Evolutionary conservation across 2,113 vertebrate species (phyloP).

Genomic region (Catagonus wagneri): DNA sequence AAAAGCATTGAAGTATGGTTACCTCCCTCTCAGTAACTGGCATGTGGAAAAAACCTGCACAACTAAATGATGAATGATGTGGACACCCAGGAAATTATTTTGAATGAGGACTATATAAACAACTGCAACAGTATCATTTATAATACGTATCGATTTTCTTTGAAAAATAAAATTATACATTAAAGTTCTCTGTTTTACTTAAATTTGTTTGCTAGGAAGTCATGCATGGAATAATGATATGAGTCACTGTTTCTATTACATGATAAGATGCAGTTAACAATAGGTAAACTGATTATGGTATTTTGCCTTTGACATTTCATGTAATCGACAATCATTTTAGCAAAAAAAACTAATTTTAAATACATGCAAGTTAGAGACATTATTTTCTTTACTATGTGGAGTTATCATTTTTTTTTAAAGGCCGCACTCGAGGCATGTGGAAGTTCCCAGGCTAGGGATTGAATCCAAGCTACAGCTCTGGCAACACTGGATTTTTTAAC

Average conservation of each 20-base stretch:
- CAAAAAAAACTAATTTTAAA: constrained; percentile 35
- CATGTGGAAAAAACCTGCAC: background rate
- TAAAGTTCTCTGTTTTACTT: constrained; percentile 32
- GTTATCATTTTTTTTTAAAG: background rate
- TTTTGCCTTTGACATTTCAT: background rate
- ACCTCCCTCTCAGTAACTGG: background rate
- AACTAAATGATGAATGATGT: constrained; percentile 24
- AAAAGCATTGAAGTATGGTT: background rate
- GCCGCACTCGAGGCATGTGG: too few species aligned
- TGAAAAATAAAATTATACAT: constrained; percentile 16
- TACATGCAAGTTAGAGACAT: background rate
- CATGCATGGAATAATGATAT: background rate
- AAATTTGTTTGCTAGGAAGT: constrained; percentile 41
- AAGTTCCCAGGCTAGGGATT: too few species aligned
- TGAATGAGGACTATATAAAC: constrained; percentile 4
- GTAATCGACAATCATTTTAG: background rate
- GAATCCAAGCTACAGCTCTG: too few species aligned
- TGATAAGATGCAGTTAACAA: background rate
- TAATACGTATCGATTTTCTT: constrained; percentile 58
- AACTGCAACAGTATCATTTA: constrained; percentile 17
- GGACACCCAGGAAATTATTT: constrained; percentile 33
- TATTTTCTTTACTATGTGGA: background rate
- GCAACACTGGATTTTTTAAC: too few species aligned
- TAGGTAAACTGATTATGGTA: background rate
- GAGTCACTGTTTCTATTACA: background rate